These are phyloP conservation scores for Apostichopus japonicus DNA, from an alignment of 35 echinoderm and acorn worm species.

Conservation along the genomic window DNA sequence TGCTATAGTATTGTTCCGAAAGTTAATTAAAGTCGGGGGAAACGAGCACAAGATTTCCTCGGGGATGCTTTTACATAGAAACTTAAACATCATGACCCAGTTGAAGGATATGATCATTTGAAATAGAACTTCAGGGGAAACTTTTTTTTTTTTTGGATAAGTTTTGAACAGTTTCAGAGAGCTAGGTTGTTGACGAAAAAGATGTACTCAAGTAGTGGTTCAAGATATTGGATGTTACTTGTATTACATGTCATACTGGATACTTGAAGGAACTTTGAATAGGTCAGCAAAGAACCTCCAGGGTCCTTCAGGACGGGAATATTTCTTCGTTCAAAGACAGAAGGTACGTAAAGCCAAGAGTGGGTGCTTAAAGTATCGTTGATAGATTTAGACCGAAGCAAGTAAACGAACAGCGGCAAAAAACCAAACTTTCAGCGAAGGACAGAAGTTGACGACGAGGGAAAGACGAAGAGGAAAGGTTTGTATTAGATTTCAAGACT, in stretches of 20 bases:
- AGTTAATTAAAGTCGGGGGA: neutral
- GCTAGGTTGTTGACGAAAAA: neutral
- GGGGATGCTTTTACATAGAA: constrained; percentile 14
- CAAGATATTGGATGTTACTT: neutral
- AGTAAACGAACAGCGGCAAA: neutral
- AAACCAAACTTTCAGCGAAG: too few species aligned
- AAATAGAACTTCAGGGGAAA: neutral
- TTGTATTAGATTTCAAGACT: neutral
- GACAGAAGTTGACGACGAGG: neutral
- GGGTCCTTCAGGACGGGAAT: neutral
- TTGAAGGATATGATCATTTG: neutral
- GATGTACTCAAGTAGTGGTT: neutral
- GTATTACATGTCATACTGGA: constrained; percentile 9
- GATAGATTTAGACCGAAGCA: constrained; percentile 1
- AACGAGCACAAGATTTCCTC: constrained; percentile 4
- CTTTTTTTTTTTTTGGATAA: neutral
- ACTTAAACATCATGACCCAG: neutral
- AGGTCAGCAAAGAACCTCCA: constrained; percentile 1
- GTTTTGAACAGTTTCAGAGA: neutral
- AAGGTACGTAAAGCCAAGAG: neutral
- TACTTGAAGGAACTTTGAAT: constrained; percentile 24
- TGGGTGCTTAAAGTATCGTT: neutral
- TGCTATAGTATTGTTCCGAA: neutral
- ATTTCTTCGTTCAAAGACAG: neutral
- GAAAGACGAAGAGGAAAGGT: neutral